Percentiles rank a stretch among this genome's conserved stretches.
Evolutionary conservation across 2,888 invertebrate species (phyloP).

Genomic region (Trachelus tabidus): DNA sequence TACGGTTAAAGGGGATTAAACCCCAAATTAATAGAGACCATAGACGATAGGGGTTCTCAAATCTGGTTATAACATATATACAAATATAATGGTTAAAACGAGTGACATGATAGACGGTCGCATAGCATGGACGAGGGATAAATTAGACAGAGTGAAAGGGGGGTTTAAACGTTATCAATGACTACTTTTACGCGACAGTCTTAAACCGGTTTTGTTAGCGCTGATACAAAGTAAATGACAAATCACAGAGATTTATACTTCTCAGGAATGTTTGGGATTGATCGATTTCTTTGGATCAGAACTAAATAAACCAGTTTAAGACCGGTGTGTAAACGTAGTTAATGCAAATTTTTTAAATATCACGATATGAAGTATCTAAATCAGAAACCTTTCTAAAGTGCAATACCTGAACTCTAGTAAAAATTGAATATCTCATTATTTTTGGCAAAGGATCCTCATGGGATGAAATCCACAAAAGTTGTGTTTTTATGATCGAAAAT

Average conservation of each 20-base stretch:
- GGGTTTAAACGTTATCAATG: background rate
- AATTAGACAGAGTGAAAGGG: background rate
- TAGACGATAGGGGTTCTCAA: background rate
- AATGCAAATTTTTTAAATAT: background rate
- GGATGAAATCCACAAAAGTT: background rate
- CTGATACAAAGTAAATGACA: no score
- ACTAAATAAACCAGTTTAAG: no score
- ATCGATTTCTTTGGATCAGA: no score
- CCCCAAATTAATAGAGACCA: background rate
- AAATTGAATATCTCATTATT: constrained; percentile 4
- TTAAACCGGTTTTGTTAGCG: no score
- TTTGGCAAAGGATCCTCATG: background rate
- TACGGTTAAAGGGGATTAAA: background rate
- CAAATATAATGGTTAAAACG: background rate
- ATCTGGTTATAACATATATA: background rate
- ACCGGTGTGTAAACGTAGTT: background rate
- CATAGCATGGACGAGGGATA: background rate
- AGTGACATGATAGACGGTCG: background rate
- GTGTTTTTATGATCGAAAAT: constrained; percentile 6
- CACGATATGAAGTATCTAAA: background rate
- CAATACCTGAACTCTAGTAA: background rate
- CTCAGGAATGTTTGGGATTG: no score
- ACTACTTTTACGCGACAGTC: no score
- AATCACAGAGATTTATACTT: no score
- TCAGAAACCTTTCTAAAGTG: background rate